phyloP scores from a whole-genome alignment of 2,113 vertebrate species.

The Coptodon bakossiorum region DNA sequence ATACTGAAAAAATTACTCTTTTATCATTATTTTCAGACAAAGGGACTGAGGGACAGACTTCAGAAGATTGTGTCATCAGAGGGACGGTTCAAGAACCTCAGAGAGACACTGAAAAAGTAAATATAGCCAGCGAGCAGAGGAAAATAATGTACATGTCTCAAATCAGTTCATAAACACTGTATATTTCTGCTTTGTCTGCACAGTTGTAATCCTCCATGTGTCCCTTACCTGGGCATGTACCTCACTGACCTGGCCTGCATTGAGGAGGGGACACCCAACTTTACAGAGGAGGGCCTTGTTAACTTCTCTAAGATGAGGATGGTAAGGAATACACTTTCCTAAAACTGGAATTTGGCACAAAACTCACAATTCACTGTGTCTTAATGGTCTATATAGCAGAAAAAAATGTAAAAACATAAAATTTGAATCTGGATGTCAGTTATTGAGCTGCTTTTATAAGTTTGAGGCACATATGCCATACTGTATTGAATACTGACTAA shows the following conservation, averaged over 20 bases:
- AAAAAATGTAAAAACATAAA: background rate
- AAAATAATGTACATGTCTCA: background rate
- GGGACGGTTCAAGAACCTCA: conserved; percentile 97
- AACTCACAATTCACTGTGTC: background rate
- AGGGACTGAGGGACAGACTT: conserved; percentile 94
- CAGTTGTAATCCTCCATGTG: conserved; percentile 94
- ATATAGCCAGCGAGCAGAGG: background rate
- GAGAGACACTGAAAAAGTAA: conserved; percentile 98
- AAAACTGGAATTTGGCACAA: background rate
- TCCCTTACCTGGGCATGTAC: conserved; percentile 98
- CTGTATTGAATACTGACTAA: background rate
- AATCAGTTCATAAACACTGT: background rate
- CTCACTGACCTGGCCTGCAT: conserved; percentile 97
- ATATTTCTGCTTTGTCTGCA: background rate
- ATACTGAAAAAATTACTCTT: background rate
- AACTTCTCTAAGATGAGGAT: conserved; percentile 99
- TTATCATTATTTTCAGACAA: conserved; percentile 72
- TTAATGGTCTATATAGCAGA: background rate
- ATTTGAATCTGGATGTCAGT: background rate
- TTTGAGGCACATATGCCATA: background rate
- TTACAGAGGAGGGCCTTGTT: conserved; percentile 95
- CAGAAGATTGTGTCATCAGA: conserved; percentile 98
- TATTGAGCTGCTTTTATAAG: background rate
- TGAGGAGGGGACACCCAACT: conserved; percentile 96
- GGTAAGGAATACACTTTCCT: conserved; percentile 64